Conservation (phyloP, 1,140 invertebrate species). For the Rhopalosiphum padi region DNA sequence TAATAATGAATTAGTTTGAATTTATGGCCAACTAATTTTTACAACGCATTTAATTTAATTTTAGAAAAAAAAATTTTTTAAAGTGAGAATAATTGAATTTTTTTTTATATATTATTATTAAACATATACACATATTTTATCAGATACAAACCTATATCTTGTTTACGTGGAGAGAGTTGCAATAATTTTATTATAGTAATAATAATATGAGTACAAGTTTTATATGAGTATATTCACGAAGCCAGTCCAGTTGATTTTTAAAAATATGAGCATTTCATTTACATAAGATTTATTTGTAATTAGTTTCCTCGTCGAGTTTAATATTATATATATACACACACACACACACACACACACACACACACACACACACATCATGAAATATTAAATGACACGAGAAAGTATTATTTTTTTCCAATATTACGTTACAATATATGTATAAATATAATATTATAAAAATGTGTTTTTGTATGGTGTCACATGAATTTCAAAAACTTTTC, state of each 20-base stretch:
- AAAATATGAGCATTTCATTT: background rate
- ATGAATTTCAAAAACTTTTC: background rate
- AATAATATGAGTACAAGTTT: background rate
- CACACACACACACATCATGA: background rate
- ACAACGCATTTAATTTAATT: background rate
- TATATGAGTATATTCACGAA: background rate
- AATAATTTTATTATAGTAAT: background rate
- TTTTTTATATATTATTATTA: background rate
- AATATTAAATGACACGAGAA: slow-evolving; percentile 10
- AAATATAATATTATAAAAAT: background rate
- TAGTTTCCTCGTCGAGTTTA: background rate
- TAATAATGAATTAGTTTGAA: background rate
- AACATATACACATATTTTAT: background rate
- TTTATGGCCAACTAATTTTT: background rate
- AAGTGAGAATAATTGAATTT: background rate
- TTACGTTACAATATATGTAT: slow-evolving; percentile 11
- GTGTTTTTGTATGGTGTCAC: background rate
- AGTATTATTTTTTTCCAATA: background rate
- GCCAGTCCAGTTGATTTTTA: background rate
- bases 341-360: background rate
- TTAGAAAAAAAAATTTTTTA: background rate
- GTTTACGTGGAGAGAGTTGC: background rate
- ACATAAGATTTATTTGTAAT: slow-evolving; percentile 14
- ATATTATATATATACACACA: background rate
- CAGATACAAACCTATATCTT: background rate